These are phyloP conservation scores for Philaenus spumarius DNA, from an alignment of 1,140 invertebrate genomes.

Conservation along the genomic window DNA sequence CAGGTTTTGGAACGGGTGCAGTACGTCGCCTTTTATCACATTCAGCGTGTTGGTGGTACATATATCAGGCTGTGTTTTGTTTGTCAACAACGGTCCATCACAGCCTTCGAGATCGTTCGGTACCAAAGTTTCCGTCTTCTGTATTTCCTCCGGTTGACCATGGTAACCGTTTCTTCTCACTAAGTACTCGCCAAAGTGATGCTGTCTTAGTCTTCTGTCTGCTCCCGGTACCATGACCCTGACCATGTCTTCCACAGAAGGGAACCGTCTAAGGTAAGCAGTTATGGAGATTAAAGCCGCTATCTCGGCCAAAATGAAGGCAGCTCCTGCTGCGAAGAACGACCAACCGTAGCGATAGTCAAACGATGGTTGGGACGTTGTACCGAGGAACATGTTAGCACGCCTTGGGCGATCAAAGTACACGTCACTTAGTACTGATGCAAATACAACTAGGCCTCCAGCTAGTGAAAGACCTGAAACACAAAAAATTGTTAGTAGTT, in stretches of 20 bases:
- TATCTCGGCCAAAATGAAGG: constrained; percentile 57
- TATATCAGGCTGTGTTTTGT: constrained; percentile 15
- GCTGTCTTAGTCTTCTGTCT: constrained; percentile 43
- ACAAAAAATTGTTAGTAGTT: constrained; percentile 18
- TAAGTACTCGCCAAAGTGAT: neutral
- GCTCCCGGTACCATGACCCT: constrained; percentile 55
- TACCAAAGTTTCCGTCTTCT: constrained; percentile 2
- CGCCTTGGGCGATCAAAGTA: constrained; percentile 40
- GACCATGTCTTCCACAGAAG: constrained; percentile 57
- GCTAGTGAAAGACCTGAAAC: constrained; percentile 54
- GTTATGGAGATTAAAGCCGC: constrained; percentile 55
- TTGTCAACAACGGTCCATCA: constrained; percentile 18
- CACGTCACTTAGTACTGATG: constrained; percentile 54
- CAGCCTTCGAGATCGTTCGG: constrained; percentile 21
- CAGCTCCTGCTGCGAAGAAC: constrained; percentile 56
- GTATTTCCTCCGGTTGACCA: neutral
- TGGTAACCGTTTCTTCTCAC: neutral
- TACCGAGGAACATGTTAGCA: neutral
- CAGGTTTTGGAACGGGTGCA: constrained; percentile 24
- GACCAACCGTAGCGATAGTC: constrained; percentile 64
- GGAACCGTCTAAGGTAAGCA: constrained; percentile 53
- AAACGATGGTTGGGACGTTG: constrained; percentile 34
- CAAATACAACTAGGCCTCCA: constrained; percentile 53
- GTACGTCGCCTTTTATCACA: neutral
- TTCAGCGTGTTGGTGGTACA: constrained; percentile 10